Conservation (phyloP, 2,797 vertebrate genomes). For the Syngnathus acus region DNA sequence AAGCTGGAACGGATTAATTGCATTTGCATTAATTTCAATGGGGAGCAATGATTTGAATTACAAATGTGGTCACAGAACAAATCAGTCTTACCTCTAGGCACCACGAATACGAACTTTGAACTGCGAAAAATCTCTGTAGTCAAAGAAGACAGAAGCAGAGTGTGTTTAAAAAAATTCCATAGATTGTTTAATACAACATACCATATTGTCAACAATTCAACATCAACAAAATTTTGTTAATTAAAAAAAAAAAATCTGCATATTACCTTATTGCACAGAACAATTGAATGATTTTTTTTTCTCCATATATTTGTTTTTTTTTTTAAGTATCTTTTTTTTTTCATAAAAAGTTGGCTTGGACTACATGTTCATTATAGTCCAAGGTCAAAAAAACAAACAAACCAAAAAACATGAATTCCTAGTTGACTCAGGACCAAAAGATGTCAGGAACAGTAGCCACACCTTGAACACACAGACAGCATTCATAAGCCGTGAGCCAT, state of each 20-base stretch:
- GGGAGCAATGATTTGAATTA: background rate
- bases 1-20: background rate
- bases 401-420: conserved; percentile 44
- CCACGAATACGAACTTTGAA: background rate
- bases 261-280: conserved; percentile 85
- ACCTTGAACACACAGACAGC: conserved; percentile 68
- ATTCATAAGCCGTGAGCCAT: conserved; percentile 65
- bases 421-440: conserved; percentile 46
- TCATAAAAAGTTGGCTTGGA: conserved; percentile 74
- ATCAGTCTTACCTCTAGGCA: background rate
- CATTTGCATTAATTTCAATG: background rate
- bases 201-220: conserved; percentile 81
- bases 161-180: conserved; percentile 70
- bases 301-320: conserved; percentile 57
- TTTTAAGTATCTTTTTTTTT: conserved; percentile 52
- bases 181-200: conserved; percentile 84
- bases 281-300: conserved; percentile 75
- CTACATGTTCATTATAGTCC: conserved; percentile 69
- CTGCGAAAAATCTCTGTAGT: background rate
- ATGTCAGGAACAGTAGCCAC: conserved; percentile 67
- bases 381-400: conserved; percentile 53
- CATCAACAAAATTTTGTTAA: conserved; percentile 77
- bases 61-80: background rate
- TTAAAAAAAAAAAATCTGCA: conserved; percentile 76
- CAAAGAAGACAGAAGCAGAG: conserved; percentile 52